Evolutionary conservation across 2,113 vertebrate genomes (phyloP), one percentile per base, ranked within the genome.

Genomic region (Onychostruthus taczanowskii): DNA sequence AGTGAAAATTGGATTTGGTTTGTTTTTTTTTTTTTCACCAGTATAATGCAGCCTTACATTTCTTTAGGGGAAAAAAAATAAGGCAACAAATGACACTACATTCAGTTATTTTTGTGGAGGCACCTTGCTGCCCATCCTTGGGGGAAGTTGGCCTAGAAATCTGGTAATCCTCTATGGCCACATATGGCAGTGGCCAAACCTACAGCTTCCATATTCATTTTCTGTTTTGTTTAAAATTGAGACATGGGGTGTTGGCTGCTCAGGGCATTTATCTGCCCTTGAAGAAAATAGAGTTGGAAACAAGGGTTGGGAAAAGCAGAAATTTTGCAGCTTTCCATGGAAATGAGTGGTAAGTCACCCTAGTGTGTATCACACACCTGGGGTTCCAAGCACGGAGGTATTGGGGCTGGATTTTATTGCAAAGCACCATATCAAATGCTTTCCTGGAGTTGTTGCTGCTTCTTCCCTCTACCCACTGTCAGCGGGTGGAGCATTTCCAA

Each of bases 131-230:
- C 31, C 44, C 19, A 63, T 14, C 30, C 5, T 0, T 66, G 41
- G 26, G 12, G 17, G 18, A 43, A 79, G 15, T 23, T 87, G 70
- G 14, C 31, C 12, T 59, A 6, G 49, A 35, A 31, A 17, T 35
- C 20, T 80, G 5, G 6, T 21, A 30, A 8, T 82, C 11, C 13
- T 9, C 7, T 47, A 0, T 43, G 12, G 19, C 3, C 3, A 5
- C 1, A 0, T 16, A 4, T 7, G 3, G 31, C 33, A 46, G 0
- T 19, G 44, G 21, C 46, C 28, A 47, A n/a, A 61, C 28, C 13
- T 76, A 22, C 28, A 69, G 31, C 43, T 69, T 41, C 26, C 16
- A 23, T 16, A 10, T 22, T n/a, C 39, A 8, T 24, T 67, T 75
- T 63, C n/a, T 70, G 17, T 22, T 73, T 31, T 43, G 6, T 53